Conservation (phyloP, 1,140 invertebrate genomes). For the Drosophila cardini region DNA sequence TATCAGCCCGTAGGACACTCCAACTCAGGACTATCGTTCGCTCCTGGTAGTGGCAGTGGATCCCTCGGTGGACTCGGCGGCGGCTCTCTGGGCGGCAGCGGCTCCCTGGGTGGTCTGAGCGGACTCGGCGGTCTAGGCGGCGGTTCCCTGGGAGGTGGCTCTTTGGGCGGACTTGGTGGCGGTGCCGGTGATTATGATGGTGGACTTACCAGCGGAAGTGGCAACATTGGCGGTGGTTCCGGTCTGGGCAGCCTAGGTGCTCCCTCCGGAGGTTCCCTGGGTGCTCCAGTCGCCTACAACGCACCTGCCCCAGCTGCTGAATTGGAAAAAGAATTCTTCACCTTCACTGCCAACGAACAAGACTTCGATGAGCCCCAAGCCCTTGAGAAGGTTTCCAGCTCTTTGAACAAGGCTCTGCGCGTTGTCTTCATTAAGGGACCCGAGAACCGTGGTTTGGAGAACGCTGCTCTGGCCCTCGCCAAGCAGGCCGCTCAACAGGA, state of each 20-base stretch:
- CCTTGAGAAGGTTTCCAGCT: constrained; percentile 46
- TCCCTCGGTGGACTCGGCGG: constrained; percentile 8
- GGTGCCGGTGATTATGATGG: not conserved
- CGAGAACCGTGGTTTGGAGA: constrained; percentile 72
- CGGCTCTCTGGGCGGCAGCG: constrained; percentile 11
- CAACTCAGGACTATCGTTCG: constrained; percentile 60
- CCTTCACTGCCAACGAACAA: constrained; percentile 62
- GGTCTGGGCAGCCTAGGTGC: constrained; percentile 16
- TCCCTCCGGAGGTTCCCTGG: constrained; percentile 32
- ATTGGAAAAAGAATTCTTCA: constrained; percentile 73
- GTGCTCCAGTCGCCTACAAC: constrained; percentile 56
- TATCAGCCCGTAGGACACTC: constrained; percentile 74
- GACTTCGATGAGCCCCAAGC: constrained; percentile 66
- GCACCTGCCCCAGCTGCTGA: constrained; percentile 66
- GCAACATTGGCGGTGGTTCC: constrained; percentile 18
- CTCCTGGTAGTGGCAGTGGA: constrained; percentile 45
- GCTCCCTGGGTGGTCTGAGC: constrained; percentile 17
- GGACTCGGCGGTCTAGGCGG: constrained; percentile 5
- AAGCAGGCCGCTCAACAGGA: constrained; percentile 73
- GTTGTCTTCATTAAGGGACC: constrained; percentile 81
- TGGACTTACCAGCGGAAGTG: constrained; percentile 15
- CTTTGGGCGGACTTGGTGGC: constrained; percentile 6
- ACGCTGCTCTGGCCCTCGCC: constrained; percentile 67
- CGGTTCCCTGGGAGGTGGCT: constrained; percentile 24
- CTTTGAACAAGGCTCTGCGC: constrained; percentile 69